Evolutionary conservation across 2,113 vertebrate species (phyloP).

Genomic region (Tapirus terrestris): DNA sequence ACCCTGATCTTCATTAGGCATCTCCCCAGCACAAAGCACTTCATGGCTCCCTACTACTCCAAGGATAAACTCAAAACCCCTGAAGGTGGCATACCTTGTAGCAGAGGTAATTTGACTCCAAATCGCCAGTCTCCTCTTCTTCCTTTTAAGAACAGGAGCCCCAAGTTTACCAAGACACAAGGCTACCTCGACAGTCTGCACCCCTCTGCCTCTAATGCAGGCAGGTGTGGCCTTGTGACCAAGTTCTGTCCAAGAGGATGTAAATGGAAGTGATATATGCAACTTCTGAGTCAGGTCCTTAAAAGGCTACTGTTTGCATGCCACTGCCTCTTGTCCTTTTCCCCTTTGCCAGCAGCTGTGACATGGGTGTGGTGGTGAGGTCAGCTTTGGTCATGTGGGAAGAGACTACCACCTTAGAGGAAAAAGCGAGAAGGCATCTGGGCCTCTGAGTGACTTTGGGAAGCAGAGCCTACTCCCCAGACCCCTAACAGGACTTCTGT

Average conservation of each 20-base stretch:
- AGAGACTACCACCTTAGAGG: background rate
- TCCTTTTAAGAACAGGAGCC: background rate
- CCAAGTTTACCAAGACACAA: background rate
- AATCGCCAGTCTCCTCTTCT: background rate
- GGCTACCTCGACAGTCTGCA: background rate
- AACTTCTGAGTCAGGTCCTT: background rate
- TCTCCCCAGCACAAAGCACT: background rate
- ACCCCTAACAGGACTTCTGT: background rate
- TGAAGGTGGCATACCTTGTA: background rate
- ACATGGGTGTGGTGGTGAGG: background rate
- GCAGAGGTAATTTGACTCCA: background rate
- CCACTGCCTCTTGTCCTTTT: background rate
- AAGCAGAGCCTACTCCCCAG: background rate
- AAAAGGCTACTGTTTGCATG: background rate
- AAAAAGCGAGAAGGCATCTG: background rate
- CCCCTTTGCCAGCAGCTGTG: background rate
- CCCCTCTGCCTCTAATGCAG: background rate
- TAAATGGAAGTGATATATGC: background rate
- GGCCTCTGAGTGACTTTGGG: background rate
- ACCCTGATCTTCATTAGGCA: background rate
- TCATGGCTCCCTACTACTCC: background rate
- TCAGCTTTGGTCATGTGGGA: background rate
- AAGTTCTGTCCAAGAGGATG: background rate
- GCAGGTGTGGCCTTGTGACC: background rate
- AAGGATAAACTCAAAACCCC: background rate